These are phyloP conservation scores for Caenorhabditis imperialis DNA, from an alignment of 2,888 invertebrate species.

Conservation along the genomic window DNA sequence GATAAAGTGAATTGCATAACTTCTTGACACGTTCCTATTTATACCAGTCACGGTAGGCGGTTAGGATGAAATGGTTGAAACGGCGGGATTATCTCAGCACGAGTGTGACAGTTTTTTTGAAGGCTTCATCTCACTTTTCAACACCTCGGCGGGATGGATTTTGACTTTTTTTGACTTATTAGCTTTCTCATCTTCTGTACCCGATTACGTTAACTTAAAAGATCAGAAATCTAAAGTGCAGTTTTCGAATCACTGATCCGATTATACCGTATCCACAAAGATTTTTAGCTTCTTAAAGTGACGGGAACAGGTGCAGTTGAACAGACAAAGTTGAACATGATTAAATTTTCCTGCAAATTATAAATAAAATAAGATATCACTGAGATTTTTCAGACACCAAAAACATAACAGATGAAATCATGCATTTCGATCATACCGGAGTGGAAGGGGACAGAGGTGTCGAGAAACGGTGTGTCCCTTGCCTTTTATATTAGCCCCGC, in stretches of 20 bases:
- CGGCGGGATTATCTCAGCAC: constrained; percentile 46
- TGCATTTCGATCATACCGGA: not conserved
- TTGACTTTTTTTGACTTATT: constrained; percentile 4
- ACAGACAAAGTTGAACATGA: too few species aligned
- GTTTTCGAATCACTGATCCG: too few species aligned
- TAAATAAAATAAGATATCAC: not conserved
- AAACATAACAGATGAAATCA: not conserved
- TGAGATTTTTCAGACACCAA: not conserved
- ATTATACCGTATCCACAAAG: too few species aligned
- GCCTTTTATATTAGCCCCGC: constrained; percentile 25
- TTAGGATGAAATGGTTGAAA: constrained; percentile 26
- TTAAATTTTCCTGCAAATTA: not conserved
- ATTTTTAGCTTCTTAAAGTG: too few species aligned
- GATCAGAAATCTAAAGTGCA: too few species aligned
- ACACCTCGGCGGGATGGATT: not conserved
- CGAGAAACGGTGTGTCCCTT: constrained; percentile 23
- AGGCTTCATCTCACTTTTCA: too few species aligned
- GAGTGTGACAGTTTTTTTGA: constrained; percentile 41
- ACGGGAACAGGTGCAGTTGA: too few species aligned
- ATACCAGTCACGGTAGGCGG: constrained; percentile 34
- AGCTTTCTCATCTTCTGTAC: too few species aligned
- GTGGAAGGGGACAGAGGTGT: constrained; percentile 9
- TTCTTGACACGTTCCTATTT: constrained; percentile 28
- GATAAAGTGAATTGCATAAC: constrained; percentile 25
- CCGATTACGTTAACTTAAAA: too few species aligned